These are phyloP conservation scores for Morpho helenor DNA, from an alignment of 2,888 invertebrate genomes.

Conservation along the genomic window DNA sequence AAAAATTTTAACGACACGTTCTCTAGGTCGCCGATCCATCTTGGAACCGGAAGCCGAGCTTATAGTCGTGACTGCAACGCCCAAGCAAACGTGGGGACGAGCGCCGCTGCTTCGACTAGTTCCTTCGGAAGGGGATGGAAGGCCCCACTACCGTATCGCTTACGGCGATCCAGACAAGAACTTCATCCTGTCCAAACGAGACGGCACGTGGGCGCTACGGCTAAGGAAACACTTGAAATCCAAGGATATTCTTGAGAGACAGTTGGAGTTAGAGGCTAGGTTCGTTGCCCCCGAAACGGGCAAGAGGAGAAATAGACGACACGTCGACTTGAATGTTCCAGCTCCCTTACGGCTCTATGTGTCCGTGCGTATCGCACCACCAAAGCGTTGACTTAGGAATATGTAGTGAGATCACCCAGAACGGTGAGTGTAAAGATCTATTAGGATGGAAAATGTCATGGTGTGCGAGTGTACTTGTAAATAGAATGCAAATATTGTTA, in stretches of 20 bases:
- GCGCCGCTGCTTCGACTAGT: constrained; percentile 58
- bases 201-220: constrained; percentile 62
- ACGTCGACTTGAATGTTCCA: constrained; percentile 35
- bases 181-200: constrained; percentile 58
- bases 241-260: constrained; percentile 39
- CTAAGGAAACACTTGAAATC: constrained; percentile 50
- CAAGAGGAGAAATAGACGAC: constrained; percentile 35
- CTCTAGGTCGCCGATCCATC: constrained; percentile 58
- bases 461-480: constrained; percentile 11
- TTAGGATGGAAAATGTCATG: constrained; percentile 4
- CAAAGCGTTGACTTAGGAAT: constrained; percentile 32
- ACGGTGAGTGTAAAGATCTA: neutral
- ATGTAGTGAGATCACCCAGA: constrained; percentile 16
- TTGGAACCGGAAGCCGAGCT: constrained; percentile 61
- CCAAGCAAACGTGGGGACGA: constrained; percentile 62
- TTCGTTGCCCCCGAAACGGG: constrained; percentile 45
- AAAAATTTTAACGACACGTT: neutral
- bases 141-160: constrained; percentile 60
- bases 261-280: constrained; percentile 64
- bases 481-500: constrained; percentile 6
- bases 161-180: constrained; percentile 51
- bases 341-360: constrained; percentile 64
- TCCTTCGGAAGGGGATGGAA: constrained; percentile 54
- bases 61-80: constrained; percentile 49
- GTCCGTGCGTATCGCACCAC: constrained; percentile 50